Evolutionary conservation across 2,797 vertebrate species (phyloP).

Genomic region (Sebastes cheni): DNA sequence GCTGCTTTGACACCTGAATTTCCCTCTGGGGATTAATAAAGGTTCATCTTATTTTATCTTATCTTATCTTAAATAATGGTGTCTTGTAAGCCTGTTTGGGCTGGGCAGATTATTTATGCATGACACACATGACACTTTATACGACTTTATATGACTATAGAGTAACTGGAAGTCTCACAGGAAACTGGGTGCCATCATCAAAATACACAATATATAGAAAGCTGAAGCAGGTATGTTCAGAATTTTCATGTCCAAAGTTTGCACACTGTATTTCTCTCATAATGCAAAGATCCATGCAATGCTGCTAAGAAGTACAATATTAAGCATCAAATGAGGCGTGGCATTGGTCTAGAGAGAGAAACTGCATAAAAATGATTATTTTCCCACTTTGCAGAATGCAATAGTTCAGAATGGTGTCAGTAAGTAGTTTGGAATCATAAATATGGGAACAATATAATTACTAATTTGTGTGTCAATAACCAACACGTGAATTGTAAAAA

Average conservation of each 20-base stretch:
- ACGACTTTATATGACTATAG: background rate
- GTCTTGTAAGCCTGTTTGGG: no score
- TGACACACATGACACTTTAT: no score
- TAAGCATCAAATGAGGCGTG: background rate
- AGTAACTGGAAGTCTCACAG: background rate
- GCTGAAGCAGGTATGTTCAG: background rate
- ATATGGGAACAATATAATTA: background rate
- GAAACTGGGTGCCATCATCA: background rate
- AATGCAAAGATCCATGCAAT: background rate
- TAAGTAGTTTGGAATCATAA: background rate
- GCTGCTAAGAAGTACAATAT: background rate
- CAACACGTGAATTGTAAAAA: background rate
- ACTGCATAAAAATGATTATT: background rate
- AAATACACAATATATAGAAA: background rate
- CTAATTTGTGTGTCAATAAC: background rate
- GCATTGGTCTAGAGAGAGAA: background rate
- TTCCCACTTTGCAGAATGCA: background rate
- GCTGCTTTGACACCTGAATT: no score
- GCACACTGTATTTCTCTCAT: background rate
- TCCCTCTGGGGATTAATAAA: no score
- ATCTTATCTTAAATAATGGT: no score
- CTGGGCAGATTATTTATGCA: no score
- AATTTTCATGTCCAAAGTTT: background rate
- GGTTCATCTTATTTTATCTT: no score
- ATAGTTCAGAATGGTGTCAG: background rate